Conservation (phyloP, 2,888 invertebrate species). For the Ferdinandea cuprea region DNA sequence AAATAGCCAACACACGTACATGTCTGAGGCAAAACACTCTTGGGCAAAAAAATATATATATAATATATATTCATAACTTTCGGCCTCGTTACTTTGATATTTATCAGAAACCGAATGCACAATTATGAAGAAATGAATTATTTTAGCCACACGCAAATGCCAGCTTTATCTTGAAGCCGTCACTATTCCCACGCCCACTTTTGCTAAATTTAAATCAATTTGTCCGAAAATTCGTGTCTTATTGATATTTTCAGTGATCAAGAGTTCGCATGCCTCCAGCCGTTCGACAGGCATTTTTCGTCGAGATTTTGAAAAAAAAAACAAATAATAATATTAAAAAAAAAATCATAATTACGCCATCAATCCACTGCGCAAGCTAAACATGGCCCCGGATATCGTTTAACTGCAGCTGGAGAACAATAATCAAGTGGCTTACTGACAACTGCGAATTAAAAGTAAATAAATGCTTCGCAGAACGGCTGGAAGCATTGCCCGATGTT, state of each 20-base stretch:
- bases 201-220: constrained; percentile 73
- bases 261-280: constrained; percentile 52
- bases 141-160: constrained; percentile 66
- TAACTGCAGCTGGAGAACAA: constrained; percentile 73
- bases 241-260: constrained; percentile 62
- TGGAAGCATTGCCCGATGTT: no score
- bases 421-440: constrained; percentile 74
- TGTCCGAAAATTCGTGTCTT: constrained; percentile 67
- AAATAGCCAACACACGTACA: constrained; percentile 10
- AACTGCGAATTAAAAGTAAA: constrained; percentile 71
- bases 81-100: constrained; percentile 56
- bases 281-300: constrained; percentile 22
- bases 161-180: constrained; percentile 68
- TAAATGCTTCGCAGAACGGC: constrained; percentile 60
- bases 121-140: constrained; percentile 65
- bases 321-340: no score
- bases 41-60: background rate
- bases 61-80: constrained; percentile 52
- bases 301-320: constrained; percentile 29
- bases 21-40: constrained; percentile 14
- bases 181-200: constrained; percentile 73
- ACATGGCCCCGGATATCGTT: constrained; percentile 70
- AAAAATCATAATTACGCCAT: constrained; percentile 63
- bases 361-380: constrained; percentile 50
- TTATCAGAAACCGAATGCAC: constrained; percentile 35